Conservation (phyloP, 2,888 invertebrate species). For the Chironomus riparius region DNA sequence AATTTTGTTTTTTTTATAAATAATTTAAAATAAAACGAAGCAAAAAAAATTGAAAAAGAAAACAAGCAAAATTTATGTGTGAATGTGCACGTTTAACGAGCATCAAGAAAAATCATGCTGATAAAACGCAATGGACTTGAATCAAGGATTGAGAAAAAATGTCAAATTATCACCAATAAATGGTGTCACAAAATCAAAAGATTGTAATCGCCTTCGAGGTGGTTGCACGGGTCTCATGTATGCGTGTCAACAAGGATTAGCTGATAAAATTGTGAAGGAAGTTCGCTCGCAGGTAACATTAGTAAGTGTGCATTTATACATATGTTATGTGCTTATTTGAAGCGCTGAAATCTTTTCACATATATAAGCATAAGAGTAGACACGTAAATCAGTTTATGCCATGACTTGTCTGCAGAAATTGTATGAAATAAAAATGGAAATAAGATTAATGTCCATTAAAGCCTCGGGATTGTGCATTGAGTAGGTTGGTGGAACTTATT, state of each 20-base stretch:
- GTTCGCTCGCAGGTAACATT: constrained; percentile 64
- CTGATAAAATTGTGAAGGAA: constrained; percentile 63
- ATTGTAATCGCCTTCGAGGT: constrained; percentile 43
- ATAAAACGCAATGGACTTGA: constrained; percentile 18
- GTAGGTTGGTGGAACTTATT: too few relatives aligned
- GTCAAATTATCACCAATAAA: constrained; percentile 4
- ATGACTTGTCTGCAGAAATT: neutral
- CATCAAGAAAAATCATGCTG: neutral
- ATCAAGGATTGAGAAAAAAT: neutral
- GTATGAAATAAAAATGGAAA: too few relatives aligned
- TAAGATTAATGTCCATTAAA: too few relatives aligned
- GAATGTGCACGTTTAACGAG: neutral
- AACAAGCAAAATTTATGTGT: too few relatives aligned
- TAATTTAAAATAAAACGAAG: too few relatives aligned
- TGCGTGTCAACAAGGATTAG: constrained; percentile 82
- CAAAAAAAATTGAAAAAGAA: too few relatives aligned
- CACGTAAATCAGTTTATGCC: neutral
- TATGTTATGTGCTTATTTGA: too few relatives aligned
- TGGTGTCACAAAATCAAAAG: neutral
- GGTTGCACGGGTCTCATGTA: constrained; percentile 85
- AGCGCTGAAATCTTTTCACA: too few relatives aligned
- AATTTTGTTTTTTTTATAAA: too few relatives aligned
- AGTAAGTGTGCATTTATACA: constrained; percentile 30
- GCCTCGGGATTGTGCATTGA: too few relatives aligned
- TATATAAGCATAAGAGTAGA: neutral